These are phyloP conservation scores for Eilema depressum DNA, from an alignment of 2,888 invertebrate species.

Conservation along the genomic window DNA sequence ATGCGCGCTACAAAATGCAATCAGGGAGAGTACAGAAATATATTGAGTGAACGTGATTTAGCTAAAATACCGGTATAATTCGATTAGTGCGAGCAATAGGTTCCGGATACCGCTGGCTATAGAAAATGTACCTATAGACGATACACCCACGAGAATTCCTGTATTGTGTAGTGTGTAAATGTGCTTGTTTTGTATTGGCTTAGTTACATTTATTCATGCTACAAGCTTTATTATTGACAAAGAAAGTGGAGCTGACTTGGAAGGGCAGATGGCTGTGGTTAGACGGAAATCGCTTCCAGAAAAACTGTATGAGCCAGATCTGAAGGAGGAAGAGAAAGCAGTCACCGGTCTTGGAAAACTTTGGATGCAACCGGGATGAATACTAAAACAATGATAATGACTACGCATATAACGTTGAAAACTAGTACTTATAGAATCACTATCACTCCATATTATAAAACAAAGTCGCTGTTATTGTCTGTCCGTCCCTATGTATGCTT, in stretches of 20 bases:
- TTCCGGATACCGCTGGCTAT: slow-evolving; percentile 45
- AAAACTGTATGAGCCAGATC: no score
- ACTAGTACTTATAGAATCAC: no score
- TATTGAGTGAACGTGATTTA: slow-evolving; percentile 61
- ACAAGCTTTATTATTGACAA: neutral
- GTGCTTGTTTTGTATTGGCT: slow-evolving; percentile 4
- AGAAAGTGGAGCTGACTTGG: neutral
- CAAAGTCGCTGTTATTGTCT: no score
- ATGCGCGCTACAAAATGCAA: slow-evolving; percentile 51
- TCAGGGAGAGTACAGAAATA: slow-evolving; percentile 42
- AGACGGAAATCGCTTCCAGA: no score
- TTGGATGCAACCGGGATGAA: no score
- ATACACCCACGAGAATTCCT: neutral
- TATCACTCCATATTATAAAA: no score
- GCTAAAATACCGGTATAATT: slow-evolving; percentile 60
- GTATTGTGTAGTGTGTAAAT: slow-evolving; percentile 4
- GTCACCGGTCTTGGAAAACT: no score
- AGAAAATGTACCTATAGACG: slow-evolving; percentile 19
- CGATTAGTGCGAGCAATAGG: slow-evolving; percentile 58
- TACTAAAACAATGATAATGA: no score
- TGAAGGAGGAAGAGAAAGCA: no score
- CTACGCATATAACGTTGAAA: no score
- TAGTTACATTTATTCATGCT: neutral
- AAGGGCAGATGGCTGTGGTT: no score
- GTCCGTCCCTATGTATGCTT: no score